Evolutionary conservation across 1,140 invertebrate genomes (phyloP), one percentile per base, ranked within the genome.

Genomic region (Kradibia gibbosae): DNA sequence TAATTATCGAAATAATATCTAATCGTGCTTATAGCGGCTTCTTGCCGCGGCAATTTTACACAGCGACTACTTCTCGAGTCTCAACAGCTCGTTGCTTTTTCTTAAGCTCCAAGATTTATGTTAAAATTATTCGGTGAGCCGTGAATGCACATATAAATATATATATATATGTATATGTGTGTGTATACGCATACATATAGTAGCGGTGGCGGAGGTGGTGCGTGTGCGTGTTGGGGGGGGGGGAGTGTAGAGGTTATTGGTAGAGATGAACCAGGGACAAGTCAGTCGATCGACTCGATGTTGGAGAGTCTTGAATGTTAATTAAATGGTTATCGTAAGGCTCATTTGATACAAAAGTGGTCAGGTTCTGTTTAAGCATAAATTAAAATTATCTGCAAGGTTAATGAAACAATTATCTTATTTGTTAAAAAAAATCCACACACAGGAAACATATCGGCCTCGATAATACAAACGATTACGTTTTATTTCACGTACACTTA

Each of bases 1-100:
- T 78, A 67, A 78, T 70, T 36, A 62, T 67, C 48, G 76, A 62
- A 78, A 78, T 78, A 28, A 67, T 53, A 65, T 65, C 39, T 57
- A 25, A 39, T 11, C 34, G 55, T 42, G 4, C 34, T 28, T 22
- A 7, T 28, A 20, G 42, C 31, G 25, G 15, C 25, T 72, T 50
- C 39, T 48, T 72, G 42, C 50, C 3, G 2, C 25, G 17, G 2
- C 20, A 55, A 5, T 76, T 42, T 10, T 28, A 15, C 53, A 20
- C 53, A 28, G 31, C 2, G 28, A 17, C 60, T 36, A 34, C 28
- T 8, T 62, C 20, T 31, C 10, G 25, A 62, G 20, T 0, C 11
- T n/a, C n/a, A n/a, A 3, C 3, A 2, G 25, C 57, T 10, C 11
- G 1, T 10, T 1, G 3, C 57, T 0, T 53, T 60, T 62, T 28